Evolutionary conservation across 2,797 vertebrate genomes (phyloP).

Genomic region (Dicrostonyx torquatus): DNA sequence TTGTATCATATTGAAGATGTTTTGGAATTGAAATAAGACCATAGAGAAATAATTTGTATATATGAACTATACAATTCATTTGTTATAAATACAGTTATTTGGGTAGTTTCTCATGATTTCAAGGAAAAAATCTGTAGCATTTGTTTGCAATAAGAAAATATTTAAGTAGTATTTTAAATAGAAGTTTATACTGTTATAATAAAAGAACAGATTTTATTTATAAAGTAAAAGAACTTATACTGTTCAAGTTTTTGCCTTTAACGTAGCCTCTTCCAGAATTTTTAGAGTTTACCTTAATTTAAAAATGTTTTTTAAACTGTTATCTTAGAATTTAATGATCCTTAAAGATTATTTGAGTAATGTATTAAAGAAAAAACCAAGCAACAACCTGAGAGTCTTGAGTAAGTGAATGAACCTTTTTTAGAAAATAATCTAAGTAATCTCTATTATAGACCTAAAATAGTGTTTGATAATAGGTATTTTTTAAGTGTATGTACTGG

Average conservation of each 20-base stretch:
- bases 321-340: constrained; percentile 6
- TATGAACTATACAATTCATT: constrained; percentile 89
- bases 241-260: constrained; percentile 46
- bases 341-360: constrained; percentile 14
- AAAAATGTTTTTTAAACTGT: background rate
- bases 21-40: constrained; percentile 87
- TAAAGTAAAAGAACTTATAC: background rate
- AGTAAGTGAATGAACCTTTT: constrained; percentile 28
- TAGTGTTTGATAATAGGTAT: constrained; percentile 16
- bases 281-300: constrained; percentile 51
- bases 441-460: constrained; percentile 26
- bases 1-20: constrained; percentile 83
- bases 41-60: constrained; percentile 88
- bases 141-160: constrained; percentile 35
- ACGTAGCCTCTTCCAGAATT: background rate
- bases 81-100: constrained; percentile 88
- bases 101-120: constrained; percentile 78
- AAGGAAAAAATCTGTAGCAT: constrained; percentile 43
- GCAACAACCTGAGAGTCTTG: background rate
- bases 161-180: constrained; percentile 49
- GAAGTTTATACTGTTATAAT: background rate
- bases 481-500: constrained; percentile 51
- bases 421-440: constrained; percentile 34
- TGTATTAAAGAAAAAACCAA: background rate
- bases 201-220: no score